Evolutionary conservation across 2,888 invertebrate genomes (phyloP).

Genomic region (Nasonovia ribisnigri): DNA sequence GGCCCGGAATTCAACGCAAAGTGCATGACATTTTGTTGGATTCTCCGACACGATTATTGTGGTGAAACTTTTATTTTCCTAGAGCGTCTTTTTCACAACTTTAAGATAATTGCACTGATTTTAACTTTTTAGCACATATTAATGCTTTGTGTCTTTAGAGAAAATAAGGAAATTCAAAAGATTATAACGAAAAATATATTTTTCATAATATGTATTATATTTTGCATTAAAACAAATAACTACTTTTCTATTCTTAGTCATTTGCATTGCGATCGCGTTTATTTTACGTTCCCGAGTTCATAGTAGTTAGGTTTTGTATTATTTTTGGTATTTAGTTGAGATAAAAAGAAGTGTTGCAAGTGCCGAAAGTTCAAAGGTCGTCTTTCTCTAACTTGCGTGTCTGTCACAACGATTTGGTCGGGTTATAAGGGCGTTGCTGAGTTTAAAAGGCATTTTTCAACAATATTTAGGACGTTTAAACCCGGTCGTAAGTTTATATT

Average conservation of each 20-base stretch:
- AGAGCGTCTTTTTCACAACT: not conserved
- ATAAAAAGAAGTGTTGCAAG: not conserved
- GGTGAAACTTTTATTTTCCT: not conserved
- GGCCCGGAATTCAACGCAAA: not conserved
- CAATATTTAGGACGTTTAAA: too few species aligned
- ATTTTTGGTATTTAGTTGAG: not conserved
- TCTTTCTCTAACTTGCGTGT: not conserved
- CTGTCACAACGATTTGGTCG: not conserved
- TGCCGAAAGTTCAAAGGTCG: not conserved
- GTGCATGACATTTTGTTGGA: not conserved
- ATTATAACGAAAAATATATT: not conserved
- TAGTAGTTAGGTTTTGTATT: not conserved
- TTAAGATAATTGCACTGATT: not conserved
- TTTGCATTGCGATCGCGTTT: not conserved
- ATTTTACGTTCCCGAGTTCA: not conserved
- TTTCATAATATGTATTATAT: not conserved
- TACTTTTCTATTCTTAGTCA: not conserved
- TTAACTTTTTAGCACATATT: not conserved
- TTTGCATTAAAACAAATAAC: not conserved
- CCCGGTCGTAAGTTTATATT: too few species aligned
- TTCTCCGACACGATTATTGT: not conserved
- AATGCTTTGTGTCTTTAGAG: not conserved
- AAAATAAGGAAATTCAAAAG: not conserved
- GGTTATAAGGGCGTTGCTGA: not conserved
- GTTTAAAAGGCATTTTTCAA: not conserved